Evolutionary conservation across 2,797 vertebrate genomes (phyloP), one percentile per base, ranked within the genome.

Genomic region (Peromyscus attwateri): DNA sequence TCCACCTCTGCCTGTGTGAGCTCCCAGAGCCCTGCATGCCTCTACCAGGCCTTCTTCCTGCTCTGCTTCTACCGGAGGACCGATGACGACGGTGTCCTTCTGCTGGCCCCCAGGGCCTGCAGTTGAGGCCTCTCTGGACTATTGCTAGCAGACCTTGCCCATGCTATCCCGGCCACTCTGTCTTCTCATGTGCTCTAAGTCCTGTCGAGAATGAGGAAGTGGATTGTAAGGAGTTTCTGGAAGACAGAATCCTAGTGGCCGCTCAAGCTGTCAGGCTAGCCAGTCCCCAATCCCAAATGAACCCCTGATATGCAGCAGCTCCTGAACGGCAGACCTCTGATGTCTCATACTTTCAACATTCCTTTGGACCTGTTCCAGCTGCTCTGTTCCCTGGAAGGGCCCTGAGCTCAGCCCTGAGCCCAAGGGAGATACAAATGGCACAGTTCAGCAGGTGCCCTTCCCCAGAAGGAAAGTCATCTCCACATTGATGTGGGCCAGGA

Each of bases 401-500:
- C 37, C 75, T 80, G 49, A 70, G 60, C 19, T 23, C 90, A 87
- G 80, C 52, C 8, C 83, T 10, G 29, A 49, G 68, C 87, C 87
- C 80, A 37, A 89, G 64, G 81, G 71, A 89, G 91, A 93, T 6
- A 64, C 1, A 1, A 34, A 68, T n/a, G 84, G 68, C 60, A 80
- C 3, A 62, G 60, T 7, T 57, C 77, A 68, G 90, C 93, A 97
- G 83, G 84, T 71, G 85, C 10, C 34, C 29, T 77, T 46, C 37
- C 62, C 79, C 68, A 62, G 75, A 88, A 93, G 90, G 92, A 1
- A 93, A 84, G 93, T 71, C 94, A 57, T 66, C 49, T 64, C 49
- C 29, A 83, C 43, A 62, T 0, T 87, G 77, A 55, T 71, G 77
- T 29, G 4, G 55, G n/a, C 71, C 11, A 13, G 71, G 62, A 55